A percentile compares a stretch with the other conserved stretches of the same genome.
Evolutionary conservation across 2,113 vertebrate species (phyloP).

Genomic region (Centropus bengalensis): DNA sequence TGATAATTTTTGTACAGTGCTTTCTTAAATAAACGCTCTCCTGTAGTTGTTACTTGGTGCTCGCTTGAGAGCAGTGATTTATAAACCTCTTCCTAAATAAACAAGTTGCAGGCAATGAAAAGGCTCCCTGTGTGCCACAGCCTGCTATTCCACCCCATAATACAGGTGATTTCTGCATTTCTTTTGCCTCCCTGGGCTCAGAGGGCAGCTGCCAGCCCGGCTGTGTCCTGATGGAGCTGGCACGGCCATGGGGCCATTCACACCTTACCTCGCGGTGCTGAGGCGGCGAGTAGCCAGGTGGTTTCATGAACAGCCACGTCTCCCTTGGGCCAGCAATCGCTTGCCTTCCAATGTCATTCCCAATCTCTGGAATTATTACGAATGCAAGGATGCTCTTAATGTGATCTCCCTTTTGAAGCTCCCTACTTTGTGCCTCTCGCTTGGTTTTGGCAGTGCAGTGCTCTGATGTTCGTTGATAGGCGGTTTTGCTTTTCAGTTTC

Average conservation of each 20-base stretch:
- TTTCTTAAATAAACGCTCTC: not conserved
- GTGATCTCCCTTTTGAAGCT: not conserved
- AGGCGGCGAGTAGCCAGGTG: constrained; percentile 28
- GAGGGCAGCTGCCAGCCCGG: not conserved
- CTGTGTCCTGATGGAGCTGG: not conserved
- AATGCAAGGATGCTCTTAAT: not conserved
- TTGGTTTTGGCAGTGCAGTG: not conserved
- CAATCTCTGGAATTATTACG: not conserved
- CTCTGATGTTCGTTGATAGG: not conserved
- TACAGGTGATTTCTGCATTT: not conserved
- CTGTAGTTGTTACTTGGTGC: not conserved
- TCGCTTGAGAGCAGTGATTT: not conserved
- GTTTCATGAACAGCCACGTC: not conserved
- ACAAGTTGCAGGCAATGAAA: not conserved
- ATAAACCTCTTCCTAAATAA: not conserved
- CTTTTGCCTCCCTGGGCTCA: not conserved
- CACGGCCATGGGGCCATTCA: not conserved
- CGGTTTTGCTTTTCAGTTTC: not conserved
- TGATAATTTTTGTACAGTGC: not conserved
- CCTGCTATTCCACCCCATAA: not conserved
- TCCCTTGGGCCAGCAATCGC: not conserved
- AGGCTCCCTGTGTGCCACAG: not conserved
- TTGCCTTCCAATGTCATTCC: constrained; percentile 16
- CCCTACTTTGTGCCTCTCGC: not conserved
- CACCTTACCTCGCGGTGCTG: not conserved